These are phyloP conservation scores for Dromiciops gliroides DNA, from an alignment of 2,113 vertebrate species.

Conservation along the genomic window DNA sequence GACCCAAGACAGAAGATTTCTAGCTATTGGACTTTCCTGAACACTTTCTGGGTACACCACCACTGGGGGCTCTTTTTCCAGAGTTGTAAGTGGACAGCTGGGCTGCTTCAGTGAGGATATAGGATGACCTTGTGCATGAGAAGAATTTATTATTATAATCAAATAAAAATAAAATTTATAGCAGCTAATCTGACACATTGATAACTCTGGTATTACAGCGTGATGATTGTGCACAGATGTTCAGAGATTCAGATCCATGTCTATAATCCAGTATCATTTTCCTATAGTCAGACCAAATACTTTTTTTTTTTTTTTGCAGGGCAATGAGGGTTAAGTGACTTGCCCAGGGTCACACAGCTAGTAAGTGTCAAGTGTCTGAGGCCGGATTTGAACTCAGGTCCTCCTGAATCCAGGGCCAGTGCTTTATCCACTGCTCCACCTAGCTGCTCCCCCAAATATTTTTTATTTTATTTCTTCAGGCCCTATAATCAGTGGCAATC, in stretches of 20 bases:
- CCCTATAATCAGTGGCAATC: not conserved
- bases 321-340: too few species aligned
- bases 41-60: not conserved
- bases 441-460: too few species aligned
- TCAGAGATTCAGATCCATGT: not conserved
- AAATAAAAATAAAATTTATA: not conserved
- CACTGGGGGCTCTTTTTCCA: not conserved
- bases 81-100: not conserved
- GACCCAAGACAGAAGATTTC: not conserved
- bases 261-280: not conserved
- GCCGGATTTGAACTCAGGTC: too few species aligned
- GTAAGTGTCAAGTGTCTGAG: too few species aligned
- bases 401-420: too few species aligned
- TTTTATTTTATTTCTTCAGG: not conserved
- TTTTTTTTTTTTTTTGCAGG: too few species aligned
- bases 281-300: not conserved
- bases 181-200: not conserved
- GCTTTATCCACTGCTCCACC: too few species aligned
- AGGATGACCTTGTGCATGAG: not conserved
- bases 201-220: rapidly evolving
- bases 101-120: not conserved
- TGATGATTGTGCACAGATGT: not conserved
- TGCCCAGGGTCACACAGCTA: too few species aligned
- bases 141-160: not conserved
- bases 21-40: not conserved